Evolutionary conservation across 2,888 invertebrate species (phyloP).

Genomic region (Erebia aethiops): DNA sequence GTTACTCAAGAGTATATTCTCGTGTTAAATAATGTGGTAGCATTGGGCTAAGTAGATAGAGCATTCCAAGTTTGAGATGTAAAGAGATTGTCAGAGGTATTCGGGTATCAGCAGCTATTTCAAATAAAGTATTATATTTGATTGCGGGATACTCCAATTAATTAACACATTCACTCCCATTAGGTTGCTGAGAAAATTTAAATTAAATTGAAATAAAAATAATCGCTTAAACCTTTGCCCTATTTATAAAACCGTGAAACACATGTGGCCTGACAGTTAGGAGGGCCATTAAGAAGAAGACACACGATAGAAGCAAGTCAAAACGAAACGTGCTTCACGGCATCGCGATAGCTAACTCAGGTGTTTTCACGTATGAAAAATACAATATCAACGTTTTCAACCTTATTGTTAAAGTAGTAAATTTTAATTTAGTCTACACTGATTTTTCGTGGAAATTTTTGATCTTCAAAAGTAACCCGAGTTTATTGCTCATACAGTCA

Average conservation of each 20-base stretch:
- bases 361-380: slow-evolving; percentile 67
- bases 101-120: neutral
- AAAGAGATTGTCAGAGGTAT: neutral
- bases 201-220: slow-evolving; percentile 24
- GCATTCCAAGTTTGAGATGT: neutral
- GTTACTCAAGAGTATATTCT: neutral
- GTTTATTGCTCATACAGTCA: slow-evolving; percentile 70
- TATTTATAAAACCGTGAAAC: slow-evolving; percentile 59
- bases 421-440: slow-evolving; percentile 12
- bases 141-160: neutral
- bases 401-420: slow-evolving; percentile 36
- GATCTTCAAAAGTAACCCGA: slow-evolving; percentile 30
- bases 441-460: slow-evolving; percentile 23
- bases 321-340: slow-evolving; percentile 72
- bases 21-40: neutral
- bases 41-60: neutral
- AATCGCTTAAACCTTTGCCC: slow-evolving; percentile 43
- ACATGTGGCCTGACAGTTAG: slow-evolving; percentile 69
- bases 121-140: neutral
- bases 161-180: slow-evolving; percentile 7
- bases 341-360: slow-evolving; percentile 69
- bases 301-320: slow-evolving; percentile 62
- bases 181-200: neutral
- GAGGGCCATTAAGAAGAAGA: slow-evolving; percentile 69
- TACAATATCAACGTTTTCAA: slow-evolving; percentile 37